These are phyloP conservation scores for Ophion costatus DNA, from an alignment of 2,888 invertebrate species.

Conservation along the genomic window DNA sequence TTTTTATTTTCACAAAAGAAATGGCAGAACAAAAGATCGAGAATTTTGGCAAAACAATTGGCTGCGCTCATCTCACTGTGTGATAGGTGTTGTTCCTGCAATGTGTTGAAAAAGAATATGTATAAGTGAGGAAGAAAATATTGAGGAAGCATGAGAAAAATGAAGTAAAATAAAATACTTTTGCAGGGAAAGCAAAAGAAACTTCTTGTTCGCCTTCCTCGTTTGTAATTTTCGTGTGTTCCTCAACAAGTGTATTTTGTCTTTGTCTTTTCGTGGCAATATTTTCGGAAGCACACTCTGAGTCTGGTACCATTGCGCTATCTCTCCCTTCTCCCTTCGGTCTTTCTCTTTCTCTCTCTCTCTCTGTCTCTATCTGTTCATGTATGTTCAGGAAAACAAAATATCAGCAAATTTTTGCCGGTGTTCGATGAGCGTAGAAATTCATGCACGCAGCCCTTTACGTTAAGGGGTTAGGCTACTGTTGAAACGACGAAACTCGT, in stretches of 20 bases:
- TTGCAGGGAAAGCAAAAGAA: slow-evolving; percentile 47
- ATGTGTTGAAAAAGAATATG: background rate
- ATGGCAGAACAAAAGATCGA: no score
- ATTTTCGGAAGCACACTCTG: slow-evolving; percentile 17
- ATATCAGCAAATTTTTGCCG: background rate
- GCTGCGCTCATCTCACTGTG: slow-evolving; percentile 10
- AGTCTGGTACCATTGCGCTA: slow-evolving; percentile 13
- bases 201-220: slow-evolving; percentile 62
- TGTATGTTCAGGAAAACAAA: background rate
- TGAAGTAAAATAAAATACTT: slow-evolving; percentile 45
- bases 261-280: slow-evolving; percentile 23
- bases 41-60: background rate
- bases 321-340: slow-evolving; percentile 5
- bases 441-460: background rate
- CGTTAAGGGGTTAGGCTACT: no score
- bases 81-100: slow-evolving; percentile 19
- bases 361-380: background rate
- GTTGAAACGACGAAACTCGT: no score
- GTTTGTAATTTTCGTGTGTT: slow-evolving; percentile 31
- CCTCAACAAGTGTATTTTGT: slow-evolving; percentile 21
- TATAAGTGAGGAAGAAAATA: background rate
- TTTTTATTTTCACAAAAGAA: no score
- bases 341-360: background rate
- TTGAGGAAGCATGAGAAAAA: slow-evolving; percentile 49
- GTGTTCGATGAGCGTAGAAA: slow-evolving; percentile 10